Percentiles rank a stretch among this genome's conserved stretches.
Conservation (phyloP, 2,113 vertebrate genomes). For the Leptosomus discolor region DNA sequence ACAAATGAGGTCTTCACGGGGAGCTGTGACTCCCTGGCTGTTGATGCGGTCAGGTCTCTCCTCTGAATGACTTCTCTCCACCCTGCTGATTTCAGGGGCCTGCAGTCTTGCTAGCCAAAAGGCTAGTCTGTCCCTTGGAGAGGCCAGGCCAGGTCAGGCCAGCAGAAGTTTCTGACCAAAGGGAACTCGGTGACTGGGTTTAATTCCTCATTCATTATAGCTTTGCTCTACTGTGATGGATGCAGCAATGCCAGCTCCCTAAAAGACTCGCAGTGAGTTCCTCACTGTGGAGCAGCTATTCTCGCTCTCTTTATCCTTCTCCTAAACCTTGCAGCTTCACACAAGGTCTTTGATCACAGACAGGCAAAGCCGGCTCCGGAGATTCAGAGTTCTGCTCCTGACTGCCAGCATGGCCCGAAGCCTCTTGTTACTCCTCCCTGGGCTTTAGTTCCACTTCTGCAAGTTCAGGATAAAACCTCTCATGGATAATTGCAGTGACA, state of each 20-base stretch:
- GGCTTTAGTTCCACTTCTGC: constrained; percentile 16
- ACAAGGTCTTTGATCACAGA: background rate
- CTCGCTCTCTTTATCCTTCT: background rate
- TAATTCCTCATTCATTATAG: background rate
- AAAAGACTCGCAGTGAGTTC: background rate
- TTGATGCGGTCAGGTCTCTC: background rate
- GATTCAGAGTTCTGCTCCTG: background rate
- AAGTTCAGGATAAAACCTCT: background rate
- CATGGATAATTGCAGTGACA: constrained; percentile 1
- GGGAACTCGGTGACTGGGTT: background rate
- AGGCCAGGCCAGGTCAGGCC: background rate
- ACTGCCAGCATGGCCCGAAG: background rate
- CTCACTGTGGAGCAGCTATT: background rate
- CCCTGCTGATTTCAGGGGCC: background rate
- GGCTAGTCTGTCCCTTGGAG: background rate
- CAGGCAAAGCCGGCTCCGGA: background rate
- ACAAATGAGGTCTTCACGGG: background rate
- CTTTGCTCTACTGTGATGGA: background rate
- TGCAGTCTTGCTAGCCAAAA: background rate
- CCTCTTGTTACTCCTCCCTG: background rate
- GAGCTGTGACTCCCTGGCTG: background rate
- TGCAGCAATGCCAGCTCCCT: background rate
- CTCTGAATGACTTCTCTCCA: background rate
- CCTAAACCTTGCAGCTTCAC: background rate
- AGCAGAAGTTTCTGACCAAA: background rate